These are phyloP conservation scores for Orchestes rusci DNA, from an alignment of 2,888 invertebrate genomes.

Conservation along the genomic window DNA sequence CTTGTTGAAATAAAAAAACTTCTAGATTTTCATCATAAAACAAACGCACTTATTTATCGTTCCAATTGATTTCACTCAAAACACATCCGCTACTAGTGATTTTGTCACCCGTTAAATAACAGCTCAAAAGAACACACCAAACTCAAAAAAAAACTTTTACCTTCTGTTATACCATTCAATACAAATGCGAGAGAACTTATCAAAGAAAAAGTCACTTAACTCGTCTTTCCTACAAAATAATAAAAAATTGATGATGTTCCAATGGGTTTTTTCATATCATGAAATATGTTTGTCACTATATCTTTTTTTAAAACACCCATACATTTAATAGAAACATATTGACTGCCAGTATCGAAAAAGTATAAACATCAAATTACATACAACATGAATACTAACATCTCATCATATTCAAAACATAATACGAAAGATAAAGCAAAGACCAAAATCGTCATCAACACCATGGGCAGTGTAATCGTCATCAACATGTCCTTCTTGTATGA, in stretches of 20 bases:
- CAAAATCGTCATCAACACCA: constrained; percentile 58
- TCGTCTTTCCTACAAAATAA: constrained; percentile 55
- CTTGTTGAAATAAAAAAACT: too few species aligned
- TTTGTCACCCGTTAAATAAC: too few species aligned
- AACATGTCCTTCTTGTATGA: constrained; percentile 64
- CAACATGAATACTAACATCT: constrained; percentile 65
- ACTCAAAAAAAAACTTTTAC: constrained; percentile 8
- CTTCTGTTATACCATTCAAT: constrained; percentile 48
- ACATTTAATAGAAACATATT: too few species aligned
- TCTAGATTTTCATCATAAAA: too few species aligned
- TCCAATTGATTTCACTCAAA: too few species aligned
- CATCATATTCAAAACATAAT: constrained; percentile 68
- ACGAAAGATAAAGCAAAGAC: constrained; percentile 62
- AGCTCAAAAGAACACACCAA: too few species aligned
- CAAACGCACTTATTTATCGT: too few species aligned
- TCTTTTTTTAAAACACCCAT: not conserved
- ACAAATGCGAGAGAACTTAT: constrained; percentile 66
- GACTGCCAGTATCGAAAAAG: too few species aligned
- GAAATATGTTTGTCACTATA: not conserved
- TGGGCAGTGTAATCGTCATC: constrained; percentile 63
- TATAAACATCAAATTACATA: too few species aligned
- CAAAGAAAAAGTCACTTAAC: constrained; percentile 59
- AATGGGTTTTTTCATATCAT: not conserved
- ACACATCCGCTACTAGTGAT: too few species aligned
- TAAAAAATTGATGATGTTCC: not conserved